Base-by-base conservation (phyloP, 2,113 vertebrate genomes). In the Malurus melanocephalus region DNA sequence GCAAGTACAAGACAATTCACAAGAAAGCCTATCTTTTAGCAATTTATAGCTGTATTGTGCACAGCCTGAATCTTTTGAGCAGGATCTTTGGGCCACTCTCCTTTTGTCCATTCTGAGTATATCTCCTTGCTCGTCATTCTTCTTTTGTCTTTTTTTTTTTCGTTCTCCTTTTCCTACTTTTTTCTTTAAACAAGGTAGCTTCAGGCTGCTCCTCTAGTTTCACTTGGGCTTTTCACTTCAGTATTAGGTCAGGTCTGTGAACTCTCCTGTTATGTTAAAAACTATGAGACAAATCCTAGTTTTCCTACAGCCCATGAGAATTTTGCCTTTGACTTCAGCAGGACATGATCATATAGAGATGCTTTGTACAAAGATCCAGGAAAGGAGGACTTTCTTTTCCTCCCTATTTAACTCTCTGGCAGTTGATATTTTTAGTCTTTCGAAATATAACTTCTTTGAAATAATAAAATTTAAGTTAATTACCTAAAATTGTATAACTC, bases 1-100 rank as follows among this genome's bases (percentile, higher is more conserved):
- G 46, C 27, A 91, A 86, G 59, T 86, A 81, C 51, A 71, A 93
- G 66, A 75, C 30, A 68, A 76, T 40, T 89, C 77, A 73, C 35
- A 92, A 85, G 76, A 83, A 89, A 93, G 15, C 30, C 62, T 93
- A 22, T 72, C 35, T 91, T 94, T 85, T 38, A 92, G 65, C 64
- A 89, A 60, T 88, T 84, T 94, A 75, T 72, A 52, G 6, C 23
- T 60, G 12, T 16, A 86, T 55, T 93, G 30, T 73, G 35, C 42
- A 64, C 46, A 80, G 26, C 11, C 69, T 86, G 49, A 88, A 61
- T 84, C 42, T 81, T 92, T 65, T 89, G 33, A 91, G 43, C 7
- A 57, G 40, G 21, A 84, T 89, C 69, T 91, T 88, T 73, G 26
- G 43, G 23, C 38, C 45, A 73, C 23, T 64, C 49, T 89, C 43